Conservation (phyloP, 2,888 invertebrate genomes). For the Merodon equestris region DNA sequence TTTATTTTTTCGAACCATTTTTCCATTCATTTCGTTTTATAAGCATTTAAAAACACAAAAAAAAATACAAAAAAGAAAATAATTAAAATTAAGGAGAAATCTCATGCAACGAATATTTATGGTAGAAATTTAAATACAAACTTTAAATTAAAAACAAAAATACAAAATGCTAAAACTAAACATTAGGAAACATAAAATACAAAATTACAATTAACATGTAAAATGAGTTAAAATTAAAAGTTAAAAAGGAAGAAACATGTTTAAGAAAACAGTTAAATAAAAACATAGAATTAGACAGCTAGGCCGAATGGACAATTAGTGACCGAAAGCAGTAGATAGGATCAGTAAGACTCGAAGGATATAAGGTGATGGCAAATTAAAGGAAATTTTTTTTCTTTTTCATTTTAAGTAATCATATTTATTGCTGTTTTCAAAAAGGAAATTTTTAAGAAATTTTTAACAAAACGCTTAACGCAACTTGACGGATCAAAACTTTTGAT, state of each 20-base stretch:
- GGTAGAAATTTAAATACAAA: constrained; percentile 78
- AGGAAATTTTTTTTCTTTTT: no score
- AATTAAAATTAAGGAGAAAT: constrained; percentile 72
- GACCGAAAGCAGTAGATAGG: neutral
- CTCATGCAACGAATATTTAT: constrained; percentile 79
- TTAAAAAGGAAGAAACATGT: constrained; percentile 1
- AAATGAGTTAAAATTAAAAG: constrained; percentile 27
- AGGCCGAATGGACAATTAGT: neutral
- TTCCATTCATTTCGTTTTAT: constrained; percentile 11
- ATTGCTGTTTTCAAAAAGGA: no score
- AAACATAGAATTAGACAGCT: neutral
- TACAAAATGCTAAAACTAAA: no score
- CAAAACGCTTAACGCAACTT: no score
- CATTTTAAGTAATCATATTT: no score
- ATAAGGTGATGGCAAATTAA: neutral
- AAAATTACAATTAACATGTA: constrained; percentile 34
- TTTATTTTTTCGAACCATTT: constrained; percentile 16
- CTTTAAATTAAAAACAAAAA: constrained; percentile 72
- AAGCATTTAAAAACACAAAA: constrained; percentile 28
- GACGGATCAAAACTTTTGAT: no score
- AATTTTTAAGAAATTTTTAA: no score
- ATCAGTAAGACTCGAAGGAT: neutral
- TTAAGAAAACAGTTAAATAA: constrained; percentile 10
- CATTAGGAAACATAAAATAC: constrained; percentile 61
- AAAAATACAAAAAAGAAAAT: neutral